Evolutionary conservation across 2,113 vertebrate genomes (phyloP).

Genomic region (Chamaea fasciata): DNA sequence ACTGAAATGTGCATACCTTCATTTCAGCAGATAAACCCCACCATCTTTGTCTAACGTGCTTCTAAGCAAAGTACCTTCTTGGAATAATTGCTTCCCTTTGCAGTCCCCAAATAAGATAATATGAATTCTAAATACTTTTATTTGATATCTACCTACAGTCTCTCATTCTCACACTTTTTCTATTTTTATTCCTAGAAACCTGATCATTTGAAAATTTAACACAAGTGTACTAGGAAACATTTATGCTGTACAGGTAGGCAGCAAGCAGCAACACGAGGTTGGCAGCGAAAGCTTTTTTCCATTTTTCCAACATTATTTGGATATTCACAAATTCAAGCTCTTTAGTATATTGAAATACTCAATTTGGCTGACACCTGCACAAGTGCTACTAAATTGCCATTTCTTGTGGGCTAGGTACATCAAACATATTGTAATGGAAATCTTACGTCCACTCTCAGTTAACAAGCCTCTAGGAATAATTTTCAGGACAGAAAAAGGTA

Average conservation of each 20-base stretch:
- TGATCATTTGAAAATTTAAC: neutral
- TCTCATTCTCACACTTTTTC: neutral
- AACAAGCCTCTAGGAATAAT: neutral
- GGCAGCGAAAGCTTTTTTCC: neutral
- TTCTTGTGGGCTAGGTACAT: neutral
- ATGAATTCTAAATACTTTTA: neutral
- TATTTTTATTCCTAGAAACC: neutral
- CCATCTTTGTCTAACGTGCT: neutral
- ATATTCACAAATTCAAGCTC: neutral
- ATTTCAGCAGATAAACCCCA: neutral
- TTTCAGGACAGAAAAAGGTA: constrained; percentile 7
- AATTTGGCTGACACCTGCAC: neutral
- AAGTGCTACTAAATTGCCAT: neutral
- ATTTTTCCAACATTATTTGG: neutral
- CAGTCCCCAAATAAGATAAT: neutral
- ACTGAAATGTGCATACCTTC: neutral
- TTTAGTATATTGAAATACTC: neutral
- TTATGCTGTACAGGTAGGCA: neutral
- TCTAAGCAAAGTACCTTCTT: neutral
- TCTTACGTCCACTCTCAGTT: neutral
- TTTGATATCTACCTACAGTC: neutral
- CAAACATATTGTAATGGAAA: neutral
- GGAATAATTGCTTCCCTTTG: neutral
- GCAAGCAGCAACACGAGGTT: neutral
- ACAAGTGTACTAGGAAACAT: neutral